Evolutionary conservation across 2,797 vertebrate species (phyloP).

Genomic region (Helarctos malayanus): DNA sequence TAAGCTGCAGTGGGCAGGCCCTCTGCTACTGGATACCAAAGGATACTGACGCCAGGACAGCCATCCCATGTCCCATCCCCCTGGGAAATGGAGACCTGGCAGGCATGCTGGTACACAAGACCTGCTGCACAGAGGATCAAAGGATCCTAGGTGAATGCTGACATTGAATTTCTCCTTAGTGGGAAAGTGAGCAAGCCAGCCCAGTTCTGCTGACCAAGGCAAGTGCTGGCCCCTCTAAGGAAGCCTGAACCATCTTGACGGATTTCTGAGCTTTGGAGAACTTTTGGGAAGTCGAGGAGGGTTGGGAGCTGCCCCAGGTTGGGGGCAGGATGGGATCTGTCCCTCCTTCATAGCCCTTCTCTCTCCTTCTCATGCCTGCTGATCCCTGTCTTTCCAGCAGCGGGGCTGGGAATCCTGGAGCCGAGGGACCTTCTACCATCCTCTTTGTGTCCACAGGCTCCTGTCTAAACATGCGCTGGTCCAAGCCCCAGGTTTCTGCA

Average conservation of each 20-base stretch:
- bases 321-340: not conserved
- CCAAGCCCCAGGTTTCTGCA: conserved; percentile 65
- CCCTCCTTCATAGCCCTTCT: not conserved
- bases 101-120: not conserved
- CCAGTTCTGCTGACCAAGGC: not conserved
- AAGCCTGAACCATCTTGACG: not conserved
- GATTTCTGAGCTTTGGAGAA: not conserved
- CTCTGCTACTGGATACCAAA: not conserved
- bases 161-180: conserved; percentile 42
- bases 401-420: not conserved
- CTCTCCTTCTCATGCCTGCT: not conserved
- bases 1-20: not conserved
- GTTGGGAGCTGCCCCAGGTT: not conserved
- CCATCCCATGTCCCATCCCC: not conserved
- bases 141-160: not conserved
- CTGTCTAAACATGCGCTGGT: conserved; percentile 28
- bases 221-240: not conserved
- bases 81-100: not conserved
- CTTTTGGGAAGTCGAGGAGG: not conserved
- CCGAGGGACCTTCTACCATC: not conserved
- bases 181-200: not conserved
- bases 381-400: not conserved
- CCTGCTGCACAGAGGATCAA: not conserved
- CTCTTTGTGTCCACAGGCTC: not conserved
- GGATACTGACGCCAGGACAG: not conserved